Conservation (phyloP, 2,113 vertebrate genomes). For the Pelmatolapia mariae region DNA sequence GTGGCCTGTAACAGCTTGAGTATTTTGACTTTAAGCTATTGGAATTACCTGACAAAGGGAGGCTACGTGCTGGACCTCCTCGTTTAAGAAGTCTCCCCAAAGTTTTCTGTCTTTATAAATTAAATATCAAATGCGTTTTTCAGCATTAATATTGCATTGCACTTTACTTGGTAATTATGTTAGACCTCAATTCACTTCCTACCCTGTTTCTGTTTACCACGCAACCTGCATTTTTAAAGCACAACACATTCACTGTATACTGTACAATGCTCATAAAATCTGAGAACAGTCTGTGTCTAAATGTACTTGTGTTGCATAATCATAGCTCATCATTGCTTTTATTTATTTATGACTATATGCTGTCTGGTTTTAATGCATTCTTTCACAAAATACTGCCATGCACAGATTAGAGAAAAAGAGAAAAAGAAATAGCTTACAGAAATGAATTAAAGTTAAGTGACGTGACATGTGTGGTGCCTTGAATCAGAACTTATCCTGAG, state of each 20-base stretch:
- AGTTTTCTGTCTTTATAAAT: background rate
- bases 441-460: constrained; percentile 1
- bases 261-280: background rate
- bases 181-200: background rate
- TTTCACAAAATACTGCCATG: background rate
- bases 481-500: background rate
- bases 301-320: background rate
- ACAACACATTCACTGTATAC: background rate
- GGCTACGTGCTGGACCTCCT: background rate
- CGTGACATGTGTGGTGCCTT: background rate
- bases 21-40: background rate
- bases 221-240: background rate
- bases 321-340: background rate
- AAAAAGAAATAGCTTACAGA: background rate
- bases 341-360: background rate
- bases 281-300: background rate
- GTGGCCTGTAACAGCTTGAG: background rate
- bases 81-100: background rate
- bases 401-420: background rate
- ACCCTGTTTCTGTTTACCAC: background rate
- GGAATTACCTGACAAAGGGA: background rate
- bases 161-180: background rate
- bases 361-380: background rate
- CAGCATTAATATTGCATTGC: background rate
- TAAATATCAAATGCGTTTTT: background rate